phyloP scores from a whole-genome alignment of 2,888 invertebrate species.

The Trisateles emortualis region DNA sequence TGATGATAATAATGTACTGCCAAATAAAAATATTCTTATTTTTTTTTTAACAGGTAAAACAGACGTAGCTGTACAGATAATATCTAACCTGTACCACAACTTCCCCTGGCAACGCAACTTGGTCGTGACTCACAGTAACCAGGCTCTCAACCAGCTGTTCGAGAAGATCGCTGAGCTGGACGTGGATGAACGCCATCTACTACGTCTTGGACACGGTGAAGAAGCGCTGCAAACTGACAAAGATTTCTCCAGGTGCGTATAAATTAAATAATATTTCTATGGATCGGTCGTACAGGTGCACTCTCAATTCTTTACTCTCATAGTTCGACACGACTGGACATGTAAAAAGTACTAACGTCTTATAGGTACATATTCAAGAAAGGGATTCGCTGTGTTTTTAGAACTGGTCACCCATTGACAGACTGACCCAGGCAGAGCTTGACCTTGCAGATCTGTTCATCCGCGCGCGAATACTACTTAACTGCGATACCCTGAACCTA shows the following conservation, averaged over 20 bases:
- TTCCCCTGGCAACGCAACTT: slow-evolving; percentile 99
- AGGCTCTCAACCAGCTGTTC: slow-evolving; percentile 99
- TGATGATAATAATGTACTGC: too few relatives aligned
- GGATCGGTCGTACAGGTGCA: background rate
- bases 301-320: too few relatives aligned
- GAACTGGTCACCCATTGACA: too few relatives aligned
- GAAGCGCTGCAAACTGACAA: slow-evolving; percentile 99
- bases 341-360: too few relatives aligned
- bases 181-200: slow-evolving; percentile 98
- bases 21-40: background rate
- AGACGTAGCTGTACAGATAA: slow-evolving; percentile 99
- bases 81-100: slow-evolving; percentile 99
- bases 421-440: too few relatives aligned
- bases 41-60: slow-evolving; percentile 92
- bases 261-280: background rate
- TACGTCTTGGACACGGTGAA: slow-evolving; percentile 99
- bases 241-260: slow-evolving; percentile 95
- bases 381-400: too few relatives aligned
- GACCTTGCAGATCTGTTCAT: too few relatives aligned
- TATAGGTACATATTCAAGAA: too few relatives aligned
- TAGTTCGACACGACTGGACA: too few relatives aligned
- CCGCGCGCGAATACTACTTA: too few relatives aligned
- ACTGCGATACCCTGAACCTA: too few relatives aligned
- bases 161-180: slow-evolving; percentile 99
- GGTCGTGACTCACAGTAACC: slow-evolving; percentile 99